Evolutionary conservation across 2,888 invertebrate genomes (phyloP).

Genomic region (Plusia festucae): DNA sequence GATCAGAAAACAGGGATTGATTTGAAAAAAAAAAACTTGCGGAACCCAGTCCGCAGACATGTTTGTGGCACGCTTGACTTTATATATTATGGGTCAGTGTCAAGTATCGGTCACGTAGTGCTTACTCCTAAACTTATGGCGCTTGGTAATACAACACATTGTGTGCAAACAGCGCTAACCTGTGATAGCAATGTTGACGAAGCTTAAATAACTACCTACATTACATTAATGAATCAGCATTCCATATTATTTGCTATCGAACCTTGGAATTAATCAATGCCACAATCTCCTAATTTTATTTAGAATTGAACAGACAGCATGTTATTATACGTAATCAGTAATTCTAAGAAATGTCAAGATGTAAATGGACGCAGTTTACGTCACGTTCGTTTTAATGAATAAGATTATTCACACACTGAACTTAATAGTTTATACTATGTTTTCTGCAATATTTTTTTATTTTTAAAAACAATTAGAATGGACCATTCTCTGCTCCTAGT

Average conservation of each 20-base stretch:
- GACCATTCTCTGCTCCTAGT: too few species aligned
- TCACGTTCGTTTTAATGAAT: slow-evolving; percentile 42
- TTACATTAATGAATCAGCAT: slow-evolving; percentile 58
- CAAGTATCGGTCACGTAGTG: slow-evolving; percentile 84
- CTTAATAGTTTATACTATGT: slow-evolving; percentile 1
- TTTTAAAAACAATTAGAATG: too few species aligned
- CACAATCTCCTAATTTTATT: slow-evolving; percentile 54
- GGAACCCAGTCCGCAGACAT: slow-evolving; percentile 58
- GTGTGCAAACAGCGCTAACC: slow-evolving; percentile 67
- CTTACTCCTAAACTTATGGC: slow-evolving; percentile 82
- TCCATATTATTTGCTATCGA: slow-evolving; percentile 48
- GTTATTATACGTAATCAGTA: slow-evolving; percentile 21
- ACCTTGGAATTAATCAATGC: slow-evolving; percentile 59
- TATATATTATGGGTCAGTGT: slow-evolving; percentile 79
- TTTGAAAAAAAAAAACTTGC: slow-evolving; percentile 24
- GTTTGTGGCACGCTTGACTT: slow-evolving; percentile 56
- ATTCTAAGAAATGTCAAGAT: slow-evolving; percentile 33
- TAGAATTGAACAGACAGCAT: slow-evolving; percentile 31
- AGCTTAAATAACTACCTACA: slow-evolving; percentile 31
- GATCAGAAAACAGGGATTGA: too few species aligned
- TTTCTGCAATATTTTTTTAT: neutral
- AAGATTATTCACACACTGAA: slow-evolving; percentile 32
- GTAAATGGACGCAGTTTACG: slow-evolving; percentile 17
- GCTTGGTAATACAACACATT: slow-evolving; percentile 80
- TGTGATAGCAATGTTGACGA: slow-evolving; percentile 54